Base-by-base conservation (phyloP, 1,140 invertebrate genomes). In the Radopholus similis region DNA sequence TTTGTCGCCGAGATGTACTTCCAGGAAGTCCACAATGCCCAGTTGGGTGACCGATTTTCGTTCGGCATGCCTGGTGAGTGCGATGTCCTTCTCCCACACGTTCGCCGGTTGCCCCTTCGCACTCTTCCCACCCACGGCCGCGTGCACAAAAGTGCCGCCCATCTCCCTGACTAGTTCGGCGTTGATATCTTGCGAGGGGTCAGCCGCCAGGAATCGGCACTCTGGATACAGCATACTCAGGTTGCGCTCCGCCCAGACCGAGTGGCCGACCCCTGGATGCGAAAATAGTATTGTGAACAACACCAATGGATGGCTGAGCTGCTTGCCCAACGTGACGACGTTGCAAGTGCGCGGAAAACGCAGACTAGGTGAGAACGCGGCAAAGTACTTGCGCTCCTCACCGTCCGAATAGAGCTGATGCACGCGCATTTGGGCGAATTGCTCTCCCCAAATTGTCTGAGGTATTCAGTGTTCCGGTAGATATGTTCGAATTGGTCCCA, bases 361-460 rank as follows among this genome's bases (percentile, higher is more conserved):
- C 15, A 62, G 8, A 62, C 47, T 62, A 4, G 35, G 42, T 34
- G 13, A 62, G 47, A 62, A 62, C 28, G 28, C 23, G 32, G 47
- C 11, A 26, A 62, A 62, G 47, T 62, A 62, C 47, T 62, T 62
- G 42, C 23, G 21, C 32, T 62, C 59, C n/a, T 62, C 59, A 15
- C 32, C 40, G 30, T 49, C 59, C n/a, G 59, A 62, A 23, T 51
- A 26, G 32, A 62, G 30, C 47, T 49, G 40, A 26, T 42, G 15
- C 32, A 49, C 34, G 23, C 47, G 21, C n/a, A 62, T 4, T 47
- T 62, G 40, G n/a, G 21, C 30, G 32, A 62, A 13, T 30, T 62
- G 40, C 11, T 62, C 34, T 2, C 28, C 47, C 59, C 59, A 62
- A 9, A 62, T 62, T 42, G 13, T 9, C 59, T 62, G 30, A 13